Conservation (phyloP, 2,113 vertebrate species). For the Pygoscelis antarcticus region DNA sequence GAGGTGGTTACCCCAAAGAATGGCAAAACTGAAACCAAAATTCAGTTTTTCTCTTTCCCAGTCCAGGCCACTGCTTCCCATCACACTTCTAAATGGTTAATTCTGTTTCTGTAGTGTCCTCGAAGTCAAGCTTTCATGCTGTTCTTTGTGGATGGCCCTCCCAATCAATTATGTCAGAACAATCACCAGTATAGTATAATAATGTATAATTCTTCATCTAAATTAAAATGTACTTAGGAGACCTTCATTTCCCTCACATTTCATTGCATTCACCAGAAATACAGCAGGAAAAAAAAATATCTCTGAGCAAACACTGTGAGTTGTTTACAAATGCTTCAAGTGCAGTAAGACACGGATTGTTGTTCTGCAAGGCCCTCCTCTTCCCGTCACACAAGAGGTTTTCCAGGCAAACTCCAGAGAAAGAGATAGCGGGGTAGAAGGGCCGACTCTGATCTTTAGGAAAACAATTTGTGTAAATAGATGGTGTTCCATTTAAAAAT, state of each 20-base stretch:
- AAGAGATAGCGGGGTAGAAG: background rate
- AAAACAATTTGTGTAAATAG: constrained; percentile 4
- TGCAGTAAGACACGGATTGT: background rate
- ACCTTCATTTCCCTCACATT: constrained; percentile 60
- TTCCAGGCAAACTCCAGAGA: constrained; percentile 19
- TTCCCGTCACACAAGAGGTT: constrained; percentile 11
- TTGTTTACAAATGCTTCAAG: constrained; percentile 59
- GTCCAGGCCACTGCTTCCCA: background rate
- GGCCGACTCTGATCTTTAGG: constrained; percentile 10
- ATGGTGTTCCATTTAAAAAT: constrained; percentile 9
- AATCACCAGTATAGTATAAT: constrained; percentile 60
- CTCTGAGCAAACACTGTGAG: constrained; percentile 57
- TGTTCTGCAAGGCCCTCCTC: background rate
- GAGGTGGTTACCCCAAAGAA: background rate
- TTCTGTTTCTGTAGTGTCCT: background rate
- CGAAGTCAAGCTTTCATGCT: constrained; percentile 34
- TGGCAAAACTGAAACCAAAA: background rate
- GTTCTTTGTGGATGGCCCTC: constrained; percentile 47
- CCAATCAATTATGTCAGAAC: constrained; percentile 66
- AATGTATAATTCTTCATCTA: constrained; percentile 67
- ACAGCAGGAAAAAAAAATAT: constrained; percentile 40
- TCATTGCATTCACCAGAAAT: constrained; percentile 65
- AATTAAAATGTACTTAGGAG: constrained; percentile 70
- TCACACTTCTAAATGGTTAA: constrained; percentile 12
- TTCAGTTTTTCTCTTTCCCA: background rate